Conservation (phyloP, 1,140 invertebrate species). For the Bombus balteatus region DNA sequence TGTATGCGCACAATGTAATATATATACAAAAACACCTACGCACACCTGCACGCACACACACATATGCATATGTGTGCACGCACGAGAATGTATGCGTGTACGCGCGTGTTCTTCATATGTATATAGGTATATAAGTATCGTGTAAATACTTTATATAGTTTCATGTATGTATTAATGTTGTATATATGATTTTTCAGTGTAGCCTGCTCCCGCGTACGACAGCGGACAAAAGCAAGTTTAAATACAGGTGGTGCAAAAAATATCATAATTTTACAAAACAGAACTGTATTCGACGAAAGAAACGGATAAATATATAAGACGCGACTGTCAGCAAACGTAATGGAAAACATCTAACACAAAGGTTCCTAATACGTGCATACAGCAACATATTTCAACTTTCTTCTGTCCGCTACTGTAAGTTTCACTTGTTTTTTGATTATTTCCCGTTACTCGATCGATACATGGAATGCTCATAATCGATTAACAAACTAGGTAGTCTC, state of each 20-base stretch:
- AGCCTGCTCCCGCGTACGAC: background rate
- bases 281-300: too few relatives aligned
- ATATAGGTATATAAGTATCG: slow-evolving; percentile 49
- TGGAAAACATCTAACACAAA: too few relatives aligned
- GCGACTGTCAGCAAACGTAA: too few relatives aligned
- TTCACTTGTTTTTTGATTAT: background rate
- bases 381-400: too few relatives aligned
- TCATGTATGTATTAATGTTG: slow-evolving; percentile 30
- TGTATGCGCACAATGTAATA: background rate
- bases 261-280: too few relatives aligned
- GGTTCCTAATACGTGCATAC: too few relatives aligned
- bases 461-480: slow-evolving; percentile 12
- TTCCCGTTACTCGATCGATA: background rate
- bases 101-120: background rate
- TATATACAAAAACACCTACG: slow-evolving; percentile 31
- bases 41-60: slow-evolving; percentile 27
- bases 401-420: background rate
- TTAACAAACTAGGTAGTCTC: slow-evolving; percentile 5
- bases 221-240: too few relatives aligned
- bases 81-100: slow-evolving; percentile 40
- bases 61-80: slow-evolving; percentile 48
- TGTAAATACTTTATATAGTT: slow-evolving; percentile 58
- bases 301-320: too few relatives aligned
- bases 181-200: background rate
- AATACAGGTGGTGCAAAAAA: rapidly evolving